phyloP scores from a whole-genome alignment of 2,113 vertebrate species.

The Neogobius melanostomus region DNA sequence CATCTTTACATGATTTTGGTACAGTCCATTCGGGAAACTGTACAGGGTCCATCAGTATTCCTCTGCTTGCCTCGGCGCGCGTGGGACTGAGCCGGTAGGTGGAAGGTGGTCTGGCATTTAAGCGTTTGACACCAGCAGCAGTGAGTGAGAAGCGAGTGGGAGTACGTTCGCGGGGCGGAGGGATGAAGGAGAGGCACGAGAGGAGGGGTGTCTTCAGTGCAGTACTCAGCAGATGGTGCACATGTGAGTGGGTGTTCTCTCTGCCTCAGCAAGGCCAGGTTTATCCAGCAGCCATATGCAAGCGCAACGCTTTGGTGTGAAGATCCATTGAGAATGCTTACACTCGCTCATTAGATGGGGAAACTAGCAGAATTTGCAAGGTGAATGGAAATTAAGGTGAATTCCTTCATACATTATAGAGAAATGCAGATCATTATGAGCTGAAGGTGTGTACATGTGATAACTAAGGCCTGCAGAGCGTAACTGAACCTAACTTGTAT shows the following conservation, averaged over 20 bases:
- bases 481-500: too few relatives aligned
- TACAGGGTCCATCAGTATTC: slow-evolving; percentile 50
- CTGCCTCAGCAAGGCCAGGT: slow-evolving; percentile 51
- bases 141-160: slow-evolving; percentile 40
- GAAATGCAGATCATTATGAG: too few relatives aligned
- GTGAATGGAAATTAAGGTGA: not conserved
- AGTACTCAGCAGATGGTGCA: slow-evolving; percentile 67
- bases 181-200: not conserved
- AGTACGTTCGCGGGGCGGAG: not conserved
- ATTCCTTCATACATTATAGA: too few relatives aligned
- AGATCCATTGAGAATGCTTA: slow-evolving; percentile 48
- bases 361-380: not conserved
- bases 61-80: slow-evolving; percentile 35
- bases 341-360: slow-evolving; percentile 43
- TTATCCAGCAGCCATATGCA: slow-evolving; percentile 49
- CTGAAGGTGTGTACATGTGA: too few relatives aligned
- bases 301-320: slow-evolving; percentile 41
- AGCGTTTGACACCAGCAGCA: slow-evolving; percentile 48
- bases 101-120: slow-evolving; percentile 68
- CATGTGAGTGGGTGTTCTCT: slow-evolving; percentile 67
- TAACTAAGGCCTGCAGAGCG: too few relatives aligned
- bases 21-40: too few relatives aligned
- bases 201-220: slow-evolving; percentile 41
- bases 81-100: slow-evolving; percentile 49
- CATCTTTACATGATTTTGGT: too few relatives aligned